Evolutionary conservation across 2,888 invertebrate genomes (phyloP), one percentile per base, ranked within the genome.

Genomic region (Clitarchus hookeri): DNA sequence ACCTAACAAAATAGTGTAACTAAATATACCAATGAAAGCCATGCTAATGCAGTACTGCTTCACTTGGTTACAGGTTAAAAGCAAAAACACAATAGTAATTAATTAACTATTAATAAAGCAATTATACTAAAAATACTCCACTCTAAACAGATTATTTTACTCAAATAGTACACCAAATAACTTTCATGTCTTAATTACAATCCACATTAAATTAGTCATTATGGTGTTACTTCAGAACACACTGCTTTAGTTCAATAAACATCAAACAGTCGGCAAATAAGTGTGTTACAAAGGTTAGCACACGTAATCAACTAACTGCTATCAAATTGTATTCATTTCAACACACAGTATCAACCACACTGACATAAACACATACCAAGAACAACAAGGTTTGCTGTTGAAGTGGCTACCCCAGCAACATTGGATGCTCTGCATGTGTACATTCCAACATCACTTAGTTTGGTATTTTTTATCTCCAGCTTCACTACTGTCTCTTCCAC

Each of bases 391-490:
- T 96, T 96, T 84, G 95, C 95, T 85, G 95, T 94, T 83, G 95
- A 95, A 44, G 95, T 95, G n/a, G 96, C 96, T 86, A 95, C 94
- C 86, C 97, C 97, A 87, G 95, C 95, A 87, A 94, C 93, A 90
- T 97, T 96, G 86, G 94, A 94, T 36, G 95, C 96, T 90, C 94
- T 94, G 90, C 96, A 96, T 9, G 95, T 95, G 91, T 96, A 96
- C 88, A 95, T 93, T 44, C 95, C 97, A 86, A 95, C 94, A 91
- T 97, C 96, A 89, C 95, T 94, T 83, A 94, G 94, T 88, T 93
- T 93, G 3, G 95, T 94, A 89, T 94, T 93, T 16, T 93, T 92
- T 89, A 97, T 95, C 91, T 95, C 95, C 87, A 97, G 91, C 54
- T 95, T 94, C 25, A 95, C 96, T 25, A 94, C 94, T 88, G 94